Conservation (phyloP, 23 tunicate species). For the Botrylloides violaceus region DNA sequence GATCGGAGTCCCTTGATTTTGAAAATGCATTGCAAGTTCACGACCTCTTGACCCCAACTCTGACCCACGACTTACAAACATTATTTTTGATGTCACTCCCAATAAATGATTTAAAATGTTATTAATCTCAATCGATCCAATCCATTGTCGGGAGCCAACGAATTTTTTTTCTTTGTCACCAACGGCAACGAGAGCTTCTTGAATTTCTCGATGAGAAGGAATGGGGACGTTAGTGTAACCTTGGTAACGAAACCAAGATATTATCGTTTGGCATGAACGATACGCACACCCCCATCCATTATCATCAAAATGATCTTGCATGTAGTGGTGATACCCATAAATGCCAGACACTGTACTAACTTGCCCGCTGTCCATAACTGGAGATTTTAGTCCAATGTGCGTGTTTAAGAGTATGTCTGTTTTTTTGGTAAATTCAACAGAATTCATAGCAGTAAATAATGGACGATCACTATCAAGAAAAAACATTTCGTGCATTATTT, state of each 20-base stretch:
- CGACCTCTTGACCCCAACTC: constrained; percentile 62
- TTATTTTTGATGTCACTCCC: constrained; percentile 68
- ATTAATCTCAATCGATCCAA: constrained; percentile 86
- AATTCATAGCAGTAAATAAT: background rate
- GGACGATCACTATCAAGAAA: background rate
- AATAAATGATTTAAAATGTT: constrained; percentile 45
- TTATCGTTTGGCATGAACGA: constrained; percentile 75
- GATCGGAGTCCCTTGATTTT: constrained; percentile 83
- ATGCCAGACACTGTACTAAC: constrained; percentile 36
- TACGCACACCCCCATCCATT: constrained; percentile 99
- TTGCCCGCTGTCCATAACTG: constrained; percentile 39
- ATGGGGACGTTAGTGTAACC: constrained; percentile 48
- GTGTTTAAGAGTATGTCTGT: constrained; percentile 6
- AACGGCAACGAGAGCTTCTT: constrained; percentile 70
- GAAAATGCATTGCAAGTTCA: constrained; percentile 67
- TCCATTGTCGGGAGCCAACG: constrained; percentile 72
- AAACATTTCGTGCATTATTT: constrained; percentile 5
- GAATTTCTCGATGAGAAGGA: constrained; percentile 77
- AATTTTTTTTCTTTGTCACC: constrained; percentile 82
- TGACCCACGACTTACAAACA: constrained; percentile 70
- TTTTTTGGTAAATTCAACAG: background rate
- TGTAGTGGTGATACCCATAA: constrained; percentile 90
- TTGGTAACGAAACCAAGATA: constrained; percentile 80
- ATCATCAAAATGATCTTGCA: constrained; percentile 79
- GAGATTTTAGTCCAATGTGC: background rate